Evolutionary conservation across 2,888 invertebrate species (phyloP), one percentile per base, ranked within the genome.

Genomic region (Mythimna pallens): DNA sequence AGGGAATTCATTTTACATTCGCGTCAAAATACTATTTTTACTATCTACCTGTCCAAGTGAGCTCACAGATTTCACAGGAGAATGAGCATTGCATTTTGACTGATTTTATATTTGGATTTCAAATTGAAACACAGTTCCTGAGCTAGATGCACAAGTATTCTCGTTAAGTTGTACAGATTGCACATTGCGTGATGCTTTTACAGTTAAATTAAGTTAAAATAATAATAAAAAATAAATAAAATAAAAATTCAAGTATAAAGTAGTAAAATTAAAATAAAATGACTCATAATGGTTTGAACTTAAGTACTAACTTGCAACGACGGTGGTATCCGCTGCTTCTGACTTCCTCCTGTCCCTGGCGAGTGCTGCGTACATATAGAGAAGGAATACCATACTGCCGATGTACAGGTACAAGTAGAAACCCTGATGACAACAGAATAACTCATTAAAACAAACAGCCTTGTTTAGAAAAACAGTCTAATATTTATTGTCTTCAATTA

Each of bases 351-450:
- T 96, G 84, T 97, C 97, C 91, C 97, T 97, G 36, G 98, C 95
- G 85, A 98, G 95, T 76, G 98, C 98, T 66, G 97, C 97, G 90
- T 98, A 98, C 97, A 98, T 98, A 93, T 98, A 98, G 75, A 98
- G 96, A 67, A 98, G 96, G 91, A 98, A 98, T 73, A 98, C 96
- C 97, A 98, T 98, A 90, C 98, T 98, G 80, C 98, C 98, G 88
- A 98, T 97, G 94, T 98, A 98, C 82, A 98, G 97, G 93, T 98
- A 98, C 81, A 98, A 95, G 94, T 98, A 98, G 96, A 98, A 98
- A 17, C 98, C 98, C 97, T 98, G 95, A 25, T 84, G 83, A 84
- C 63, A 36, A 58, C 5, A 58, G 9, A n/a, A 20, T 10, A 20
- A 34, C 58, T 58, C 58, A 30, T 34, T n/a, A 50, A 50, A 20